Conservation (phyloP, 2,113 vertebrate species). For the Eidolon helvum region DNA sequence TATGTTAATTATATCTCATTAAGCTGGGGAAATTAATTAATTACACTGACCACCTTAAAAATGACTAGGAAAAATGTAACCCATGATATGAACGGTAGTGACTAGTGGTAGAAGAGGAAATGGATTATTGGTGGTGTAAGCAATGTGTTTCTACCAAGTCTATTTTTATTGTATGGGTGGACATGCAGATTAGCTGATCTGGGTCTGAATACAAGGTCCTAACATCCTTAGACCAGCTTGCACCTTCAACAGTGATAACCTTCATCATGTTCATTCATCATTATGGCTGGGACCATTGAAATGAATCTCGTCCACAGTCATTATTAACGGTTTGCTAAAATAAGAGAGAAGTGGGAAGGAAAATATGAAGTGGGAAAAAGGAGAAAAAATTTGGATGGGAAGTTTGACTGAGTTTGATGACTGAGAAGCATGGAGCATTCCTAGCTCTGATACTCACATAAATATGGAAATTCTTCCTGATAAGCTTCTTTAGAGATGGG, state of each 20-base stretch:
- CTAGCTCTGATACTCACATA: neutral
- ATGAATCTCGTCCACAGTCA: neutral
- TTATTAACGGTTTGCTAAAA: neutral
- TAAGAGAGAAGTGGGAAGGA: neutral
- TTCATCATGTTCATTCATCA: neutral
- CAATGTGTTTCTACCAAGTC: neutral
- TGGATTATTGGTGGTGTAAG: neutral
- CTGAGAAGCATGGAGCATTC: neutral
- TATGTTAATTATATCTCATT: neutral
- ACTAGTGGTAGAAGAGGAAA: neutral
- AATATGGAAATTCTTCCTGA: neutral
- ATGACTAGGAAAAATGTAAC: neutral
- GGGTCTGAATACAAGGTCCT: neutral
- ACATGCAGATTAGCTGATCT: neutral
- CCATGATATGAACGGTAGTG: neutral
- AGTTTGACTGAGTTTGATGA: neutral
- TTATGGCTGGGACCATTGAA: neutral
- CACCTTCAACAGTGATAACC: neutral
- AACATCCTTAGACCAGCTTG: neutral
- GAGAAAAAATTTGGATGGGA: neutral
- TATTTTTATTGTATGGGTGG: neutral
- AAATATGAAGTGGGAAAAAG: neutral
- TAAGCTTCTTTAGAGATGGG: neutral
- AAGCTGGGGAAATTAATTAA: neutral
- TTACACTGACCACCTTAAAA: neutral